Conservation (phyloP, 2,888 invertebrate genomes). For the Drosophila austrosaltans region DNA sequence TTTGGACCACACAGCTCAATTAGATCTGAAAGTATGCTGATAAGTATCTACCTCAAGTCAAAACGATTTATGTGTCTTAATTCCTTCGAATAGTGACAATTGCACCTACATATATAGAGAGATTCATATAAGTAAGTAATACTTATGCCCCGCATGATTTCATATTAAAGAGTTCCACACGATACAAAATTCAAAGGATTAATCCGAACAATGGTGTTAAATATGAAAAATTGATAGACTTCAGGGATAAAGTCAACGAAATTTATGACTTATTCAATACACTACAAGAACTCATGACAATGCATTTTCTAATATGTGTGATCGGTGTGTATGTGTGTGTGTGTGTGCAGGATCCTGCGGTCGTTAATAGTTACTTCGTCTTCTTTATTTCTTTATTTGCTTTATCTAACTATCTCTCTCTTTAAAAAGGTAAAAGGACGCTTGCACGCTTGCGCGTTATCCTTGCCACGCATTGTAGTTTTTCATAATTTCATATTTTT, state of each 20-base stretch:
- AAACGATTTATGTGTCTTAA: constrained; percentile 68
- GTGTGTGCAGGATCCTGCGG: constrained; percentile 58
- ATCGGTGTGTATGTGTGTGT: constrained; percentile 8
- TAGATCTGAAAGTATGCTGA: constrained; percentile 42
- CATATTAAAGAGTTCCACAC: neutral
- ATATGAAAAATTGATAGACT: constrained; percentile 70
- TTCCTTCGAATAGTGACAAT: constrained; percentile 63
- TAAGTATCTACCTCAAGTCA: constrained; percentile 59
- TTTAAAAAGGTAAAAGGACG: constrained; percentile 49
- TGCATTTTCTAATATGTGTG: constrained; percentile 53
- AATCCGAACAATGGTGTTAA: constrained; percentile 66
- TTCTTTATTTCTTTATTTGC: constrained; percentile 47
- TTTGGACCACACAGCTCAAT: constrained; percentile 21
- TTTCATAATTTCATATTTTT: constrained; percentile 78
- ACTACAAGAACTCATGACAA: constrained; percentile 61
- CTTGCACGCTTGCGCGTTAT: constrained; percentile 40
- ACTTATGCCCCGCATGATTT: constrained; percentile 63
- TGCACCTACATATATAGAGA: constrained; percentile 23
- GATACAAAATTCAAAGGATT: constrained; percentile 55
- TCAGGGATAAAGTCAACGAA: constrained; percentile 76
- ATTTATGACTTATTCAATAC: constrained; percentile 77
- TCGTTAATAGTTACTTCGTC: constrained; percentile 65
- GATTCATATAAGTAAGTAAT: constrained; percentile 43
- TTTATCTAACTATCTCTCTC: constrained; percentile 45
- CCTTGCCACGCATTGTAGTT: constrained; percentile 35